These are phyloP conservation scores for Helleia helle DNA, from an alignment of 2,888 invertebrate species.

Conservation along the genomic window DNA sequence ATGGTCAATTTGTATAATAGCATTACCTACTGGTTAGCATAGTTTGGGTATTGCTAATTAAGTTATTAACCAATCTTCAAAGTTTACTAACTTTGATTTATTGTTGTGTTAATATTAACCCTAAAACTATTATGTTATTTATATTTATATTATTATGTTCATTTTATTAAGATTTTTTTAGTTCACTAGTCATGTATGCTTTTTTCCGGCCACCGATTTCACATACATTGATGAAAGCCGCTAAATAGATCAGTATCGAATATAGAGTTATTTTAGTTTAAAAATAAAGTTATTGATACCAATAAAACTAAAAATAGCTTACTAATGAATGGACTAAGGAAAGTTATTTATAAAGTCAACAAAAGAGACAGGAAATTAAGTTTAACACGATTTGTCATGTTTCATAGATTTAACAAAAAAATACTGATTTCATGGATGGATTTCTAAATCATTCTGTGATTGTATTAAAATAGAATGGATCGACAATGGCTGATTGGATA, in stretches of 20 bases:
- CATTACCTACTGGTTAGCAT: neutral
- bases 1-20: neutral
- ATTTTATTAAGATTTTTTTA: too few relatives aligned
- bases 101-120: neutral
- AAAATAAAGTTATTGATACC: too few relatives aligned
- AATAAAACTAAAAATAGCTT: neutral
- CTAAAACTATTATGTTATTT: neutral
- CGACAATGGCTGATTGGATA: too few relatives aligned
- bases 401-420: neutral
- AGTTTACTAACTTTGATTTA: constrained; percentile 19
- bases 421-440: too few relatives aligned
- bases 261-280: too few relatives aligned
- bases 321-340: neutral
- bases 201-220: too few relatives aligned
- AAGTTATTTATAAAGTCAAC: neutral
- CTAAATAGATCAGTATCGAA: too few relatives aligned
- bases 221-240: too few relatives aligned
- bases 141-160: too few relatives aligned
- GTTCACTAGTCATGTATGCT: too few relatives aligned
- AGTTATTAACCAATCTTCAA: constrained; percentile 29
- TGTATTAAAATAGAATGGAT: too few relatives aligned
- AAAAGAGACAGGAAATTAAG: neutral
- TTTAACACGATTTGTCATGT: neutral
- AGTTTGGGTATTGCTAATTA: constrained; percentile 23
- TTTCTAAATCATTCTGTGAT: too few relatives aligned